Evolutionary conservation across 2,888 invertebrate genomes (phyloP), one percentile per base, ranked within the genome.

Genomic region (Melinaea marsaeus): DNA sequence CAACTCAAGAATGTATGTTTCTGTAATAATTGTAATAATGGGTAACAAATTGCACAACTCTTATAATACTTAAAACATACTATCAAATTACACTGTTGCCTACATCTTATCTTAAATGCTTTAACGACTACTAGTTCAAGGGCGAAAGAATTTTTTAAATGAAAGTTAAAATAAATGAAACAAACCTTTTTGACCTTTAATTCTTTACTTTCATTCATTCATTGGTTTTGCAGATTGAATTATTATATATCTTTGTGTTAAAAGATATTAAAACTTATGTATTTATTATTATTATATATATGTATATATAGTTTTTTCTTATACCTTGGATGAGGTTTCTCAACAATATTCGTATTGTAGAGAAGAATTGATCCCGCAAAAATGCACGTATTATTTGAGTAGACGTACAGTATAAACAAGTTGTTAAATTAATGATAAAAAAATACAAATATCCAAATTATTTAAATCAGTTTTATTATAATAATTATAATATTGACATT

Each of bases 41-140:
- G 7, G 7, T 51, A 32, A 51, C 51, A 47, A 55, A 61, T 66
- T 59, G 9, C 59, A 48, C 13, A 55, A 57, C 51, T 33, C 32
- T 47, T 48, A 55, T 54, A 22, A 33, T 9, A 64, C 32, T 32
- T 51, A 32, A 51, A 51, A 32, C 32, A 32, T 51, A 51, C 51
- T 51, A 32, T 32, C 32, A 22, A 51, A 51, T 51, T 51, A 32
- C 55, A 63, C 66, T 68, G 62, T 68, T 68, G 62, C 63, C 61
- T 32, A 55, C 63, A 61, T 66, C 66, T 66, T 65, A 62, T 65
- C 66, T 66, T 66, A 67, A 69, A 64, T 35, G 54, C 55, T 67
- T 65, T 65, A 66, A 66, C 66, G 60, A 58, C 63, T 61, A 13
- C 11, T 58, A 55, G 4, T 58, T 55, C 32, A 51, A 51, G 51